phyloP scores from a whole-genome alignment of 2,888 invertebrate genomes.

The Helleia helle region DNA sequence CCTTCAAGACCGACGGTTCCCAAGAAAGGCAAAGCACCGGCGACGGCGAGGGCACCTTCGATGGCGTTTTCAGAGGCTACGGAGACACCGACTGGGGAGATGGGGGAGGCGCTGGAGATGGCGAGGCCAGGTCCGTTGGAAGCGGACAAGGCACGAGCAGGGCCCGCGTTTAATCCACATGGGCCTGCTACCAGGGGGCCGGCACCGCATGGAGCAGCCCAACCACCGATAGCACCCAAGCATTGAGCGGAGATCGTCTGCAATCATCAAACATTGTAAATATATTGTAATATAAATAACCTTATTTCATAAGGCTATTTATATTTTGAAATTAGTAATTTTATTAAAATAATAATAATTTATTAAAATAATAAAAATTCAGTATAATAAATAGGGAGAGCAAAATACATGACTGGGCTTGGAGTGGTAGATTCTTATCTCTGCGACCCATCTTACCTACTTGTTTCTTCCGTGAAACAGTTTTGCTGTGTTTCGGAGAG shows the following conservation, averaged over 20 bases:
- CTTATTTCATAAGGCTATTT: too few species aligned
- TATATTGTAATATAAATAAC: neutral
- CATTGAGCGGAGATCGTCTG: neutral
- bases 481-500: too few species aligned
- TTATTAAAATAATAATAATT: too few species aligned
- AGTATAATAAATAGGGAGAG: too few species aligned
- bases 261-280: neutral
- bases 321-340: too few species aligned
- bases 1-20: too few species aligned
- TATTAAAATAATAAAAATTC: too few species aligned
- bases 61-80: constrained; percentile 21
- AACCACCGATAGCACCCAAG: neutral
- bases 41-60: neutral
- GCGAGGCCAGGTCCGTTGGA: constrained; percentile 21
- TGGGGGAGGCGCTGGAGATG: constrained; percentile 29
- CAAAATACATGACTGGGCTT: too few species aligned
- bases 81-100: constrained; percentile 27
- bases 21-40: constrained; percentile 27
- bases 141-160: constrained; percentile 13
- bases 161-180: constrained; percentile 14
- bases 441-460: too few species aligned
- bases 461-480: too few species aligned
- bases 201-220: constrained; percentile 8
- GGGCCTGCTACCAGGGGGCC: constrained; percentile 13
- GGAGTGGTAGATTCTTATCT: too few species aligned